Conservation (phyloP, 2,888 invertebrate species). For the Pseudeuparius sepicola region DNA sequence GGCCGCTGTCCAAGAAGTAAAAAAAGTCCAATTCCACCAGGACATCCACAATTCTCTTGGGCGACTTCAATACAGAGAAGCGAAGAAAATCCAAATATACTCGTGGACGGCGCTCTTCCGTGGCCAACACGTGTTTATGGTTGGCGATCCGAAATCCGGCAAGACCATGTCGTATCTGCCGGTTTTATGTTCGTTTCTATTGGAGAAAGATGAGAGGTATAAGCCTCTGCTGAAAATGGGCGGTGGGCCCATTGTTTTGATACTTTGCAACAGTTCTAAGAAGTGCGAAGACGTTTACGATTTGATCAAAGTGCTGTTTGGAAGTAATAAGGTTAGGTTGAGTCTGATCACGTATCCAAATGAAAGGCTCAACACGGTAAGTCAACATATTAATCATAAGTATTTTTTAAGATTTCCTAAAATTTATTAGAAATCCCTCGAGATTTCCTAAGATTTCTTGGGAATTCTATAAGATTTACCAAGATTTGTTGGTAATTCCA, state of each 20-base stretch:
- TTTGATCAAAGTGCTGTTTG: constrained; percentile 39
- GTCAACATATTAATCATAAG: no score
- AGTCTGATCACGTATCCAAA: constrained; percentile 40
- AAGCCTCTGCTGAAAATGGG: constrained; percentile 32
- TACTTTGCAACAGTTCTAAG: constrained; percentile 54
- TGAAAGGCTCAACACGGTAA: constrained; percentile 29
- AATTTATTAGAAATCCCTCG: no score
- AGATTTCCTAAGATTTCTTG: no score
- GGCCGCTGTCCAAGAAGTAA: constrained; percentile 22
- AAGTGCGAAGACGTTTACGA: constrained; percentile 44
- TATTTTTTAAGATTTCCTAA: no score
- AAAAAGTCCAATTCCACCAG: constrained; percentile 25
- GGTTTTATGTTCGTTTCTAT: constrained; percentile 52
- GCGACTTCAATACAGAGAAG: constrained; percentile 25
- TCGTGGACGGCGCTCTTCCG: constrained; percentile 60
- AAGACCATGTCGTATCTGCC: constrained; percentile 64
- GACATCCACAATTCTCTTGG: constrained; percentile 26
- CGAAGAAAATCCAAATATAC: constrained; percentile 53
- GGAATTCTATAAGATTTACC: no score
- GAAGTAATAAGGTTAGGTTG: constrained; percentile 34
- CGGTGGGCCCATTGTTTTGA: constrained; percentile 52
- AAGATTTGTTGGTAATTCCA: no score
- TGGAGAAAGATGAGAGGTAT: constrained; percentile 40
- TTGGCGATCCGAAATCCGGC: constrained; percentile 41
- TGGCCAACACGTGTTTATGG: constrained; percentile 42